Conservation (phyloP, 2,888 invertebrate genomes). For the Ectemnius continuus region DNA sequence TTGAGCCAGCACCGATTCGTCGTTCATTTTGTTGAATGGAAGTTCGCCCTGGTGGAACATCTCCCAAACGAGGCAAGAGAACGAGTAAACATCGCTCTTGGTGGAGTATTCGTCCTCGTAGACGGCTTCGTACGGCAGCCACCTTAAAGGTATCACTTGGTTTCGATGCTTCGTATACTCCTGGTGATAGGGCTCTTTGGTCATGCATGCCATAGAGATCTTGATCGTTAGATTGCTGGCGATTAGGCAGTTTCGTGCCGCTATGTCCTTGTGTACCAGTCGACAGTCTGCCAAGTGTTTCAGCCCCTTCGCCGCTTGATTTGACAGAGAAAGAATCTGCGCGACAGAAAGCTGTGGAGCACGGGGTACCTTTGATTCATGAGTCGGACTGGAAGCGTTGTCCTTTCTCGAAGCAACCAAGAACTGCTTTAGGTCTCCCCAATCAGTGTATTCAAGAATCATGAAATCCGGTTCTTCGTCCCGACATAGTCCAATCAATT, state of each 20-base stretch:
- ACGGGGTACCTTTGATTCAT: conserved; percentile 71
- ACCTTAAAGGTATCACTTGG: conserved; percentile 91
- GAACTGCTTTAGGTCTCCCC: conserved; percentile 97
- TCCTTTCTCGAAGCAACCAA: conserved; percentile 81
- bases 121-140: conserved; percentile 94
- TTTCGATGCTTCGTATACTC: conserved; percentile 94
- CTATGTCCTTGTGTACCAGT: conserved; percentile 93
- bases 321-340: conserved; percentile 84
- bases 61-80: conserved; percentile 94
- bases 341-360: conserved; percentile 83
- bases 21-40: conserved; percentile 87
- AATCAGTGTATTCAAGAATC: conserved; percentile 94
- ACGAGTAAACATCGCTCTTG: conserved; percentile 96
- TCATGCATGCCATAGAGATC: conserved; percentile 88
- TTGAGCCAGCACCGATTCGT: conserved; percentile 85
- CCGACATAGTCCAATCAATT: conserved; percentile 89
- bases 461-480: conserved; percentile 93
- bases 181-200: conserved; percentile 91
- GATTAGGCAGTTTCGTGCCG: conserved; percentile 94
- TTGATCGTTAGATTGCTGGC: conserved; percentile 90
- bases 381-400: conserved; percentile 59
- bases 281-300: conserved; percentile 87
- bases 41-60: conserved; percentile 89
- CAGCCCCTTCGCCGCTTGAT: conserved; percentile 90
- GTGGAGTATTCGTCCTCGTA: conserved; percentile 94